Evolutionary conservation across 2,113 vertebrate genomes (phyloP).

Genomic region (Climacteris rufus): DNA sequence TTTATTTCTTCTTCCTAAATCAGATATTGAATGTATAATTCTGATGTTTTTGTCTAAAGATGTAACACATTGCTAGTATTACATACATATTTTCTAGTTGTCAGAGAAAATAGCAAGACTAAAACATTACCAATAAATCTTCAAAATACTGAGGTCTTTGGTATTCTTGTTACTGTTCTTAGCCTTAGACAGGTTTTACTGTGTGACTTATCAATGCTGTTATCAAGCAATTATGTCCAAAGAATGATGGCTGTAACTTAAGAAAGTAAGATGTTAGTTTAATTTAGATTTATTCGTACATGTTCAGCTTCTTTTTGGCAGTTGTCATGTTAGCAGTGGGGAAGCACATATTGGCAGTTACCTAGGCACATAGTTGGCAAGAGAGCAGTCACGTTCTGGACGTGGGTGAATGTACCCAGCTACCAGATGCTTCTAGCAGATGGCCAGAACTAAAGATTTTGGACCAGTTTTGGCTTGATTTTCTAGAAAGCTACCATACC

Average conservation of each 20-base stretch:
- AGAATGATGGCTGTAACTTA: neutral
- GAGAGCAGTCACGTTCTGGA: constrained; percentile 45
- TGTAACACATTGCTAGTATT: neutral
- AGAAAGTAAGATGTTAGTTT: constrained; percentile 9
- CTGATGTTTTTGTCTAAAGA: neutral
- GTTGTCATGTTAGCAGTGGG: constrained; percentile 25
- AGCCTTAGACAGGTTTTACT: neutral
- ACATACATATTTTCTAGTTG: neutral
- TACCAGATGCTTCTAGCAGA: constrained; percentile 64
- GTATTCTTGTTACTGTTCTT: neutral
- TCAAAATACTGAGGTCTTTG: neutral
- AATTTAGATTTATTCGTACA: constrained; percentile 18
- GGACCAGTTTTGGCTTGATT: constrained; percentile 30
- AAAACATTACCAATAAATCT: neutral
- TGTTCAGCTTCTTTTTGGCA: constrained; percentile 29
- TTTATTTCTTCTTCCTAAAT: neutral
- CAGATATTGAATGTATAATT: neutral
- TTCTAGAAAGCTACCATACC: constrained; percentile 8
- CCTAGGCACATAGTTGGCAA: constrained; percentile 49
- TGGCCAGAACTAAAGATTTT: constrained; percentile 43
- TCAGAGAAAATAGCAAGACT: neutral
- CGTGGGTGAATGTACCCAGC: constrained; percentile 55
- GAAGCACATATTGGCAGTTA: constrained; percentile 27
- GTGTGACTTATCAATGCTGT: neutral
- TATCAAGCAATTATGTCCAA: neutral